These are phyloP conservation scores for Coptodon rendalli DNA, from an alignment of 2,113 vertebrate genomes.

Conservation along the genomic window DNA sequence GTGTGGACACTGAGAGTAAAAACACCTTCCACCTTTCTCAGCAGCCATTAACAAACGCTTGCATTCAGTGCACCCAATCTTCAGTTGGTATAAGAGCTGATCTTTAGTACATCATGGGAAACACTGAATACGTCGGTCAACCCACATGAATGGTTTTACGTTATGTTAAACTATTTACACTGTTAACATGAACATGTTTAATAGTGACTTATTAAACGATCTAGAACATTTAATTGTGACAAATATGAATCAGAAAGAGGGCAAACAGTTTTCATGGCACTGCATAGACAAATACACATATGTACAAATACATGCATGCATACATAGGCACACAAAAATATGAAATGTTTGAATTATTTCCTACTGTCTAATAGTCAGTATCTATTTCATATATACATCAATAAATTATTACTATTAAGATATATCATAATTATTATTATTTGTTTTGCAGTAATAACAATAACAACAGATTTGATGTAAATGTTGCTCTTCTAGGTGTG, in stretches of 20 bases:
- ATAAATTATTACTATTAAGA: not conserved
- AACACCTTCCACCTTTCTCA: not conserved
- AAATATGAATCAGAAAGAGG: not conserved
- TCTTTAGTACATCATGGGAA: not conserved
- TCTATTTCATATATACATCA: not conserved
- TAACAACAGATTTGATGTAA: not conserved
- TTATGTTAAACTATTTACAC: not conserved
- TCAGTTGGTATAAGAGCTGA: not conserved
- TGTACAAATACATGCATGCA: not conserved
- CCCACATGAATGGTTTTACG: not conserved
- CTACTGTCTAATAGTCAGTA: not conserved
- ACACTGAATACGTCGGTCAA: not conserved
- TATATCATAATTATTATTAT: not conserved
- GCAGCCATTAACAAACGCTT: not conserved
- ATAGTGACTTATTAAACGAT: not conserved
- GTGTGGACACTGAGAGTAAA: not conserved
- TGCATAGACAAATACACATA: accelerated
- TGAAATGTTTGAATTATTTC: not conserved
- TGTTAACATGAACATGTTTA: not conserved
- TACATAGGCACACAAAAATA: accelerated
- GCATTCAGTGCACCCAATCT: not conserved
- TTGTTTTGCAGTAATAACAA: not conserved
- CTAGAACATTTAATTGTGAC: not conserved
- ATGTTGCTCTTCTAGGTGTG: not conserved
- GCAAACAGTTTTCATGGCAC: not conserved